Conservation (phyloP, 1,140 invertebrate species). For the Wasmannia auropunctata region DNA sequence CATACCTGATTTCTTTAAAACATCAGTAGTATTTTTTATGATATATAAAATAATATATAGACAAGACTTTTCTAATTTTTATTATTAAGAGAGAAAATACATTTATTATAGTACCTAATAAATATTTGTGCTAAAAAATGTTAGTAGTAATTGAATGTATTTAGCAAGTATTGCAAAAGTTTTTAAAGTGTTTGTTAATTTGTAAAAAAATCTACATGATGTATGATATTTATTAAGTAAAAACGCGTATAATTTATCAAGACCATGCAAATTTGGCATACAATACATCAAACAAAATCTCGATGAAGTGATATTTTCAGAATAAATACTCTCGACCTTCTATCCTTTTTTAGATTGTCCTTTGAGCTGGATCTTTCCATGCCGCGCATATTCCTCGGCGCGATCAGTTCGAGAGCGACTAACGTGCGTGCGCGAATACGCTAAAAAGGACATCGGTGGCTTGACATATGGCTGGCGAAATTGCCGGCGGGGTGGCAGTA, state of each 20-base stretch:
- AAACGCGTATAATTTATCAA: not conserved
- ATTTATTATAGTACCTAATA: not conserved
- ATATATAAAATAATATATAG: not conserved
- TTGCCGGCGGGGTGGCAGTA: conserved; percentile 83
- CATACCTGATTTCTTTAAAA: conserved; percentile 43
- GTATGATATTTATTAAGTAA: not conserved
- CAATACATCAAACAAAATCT: not conserved
- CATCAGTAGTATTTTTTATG: not conserved
- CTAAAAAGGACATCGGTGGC: conserved; percentile 81
- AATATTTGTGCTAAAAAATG: not conserved
- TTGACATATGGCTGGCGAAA: conserved; percentile 84
- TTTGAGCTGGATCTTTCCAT: conserved; percentile 15
- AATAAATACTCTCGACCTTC: conserved; percentile 10
- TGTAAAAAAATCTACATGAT: not conserved
- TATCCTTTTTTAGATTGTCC: not conserved
- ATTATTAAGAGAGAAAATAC: not conserved
- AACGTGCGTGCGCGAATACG: conserved; percentile 59
- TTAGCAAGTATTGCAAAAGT: not conserved
- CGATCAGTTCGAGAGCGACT: conserved; percentile 39
- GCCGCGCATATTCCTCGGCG: not conserved
- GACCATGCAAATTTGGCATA: not conserved
- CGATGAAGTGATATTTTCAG: conserved; percentile 15
- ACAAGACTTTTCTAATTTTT: not conserved
- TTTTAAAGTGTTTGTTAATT: not conserved
- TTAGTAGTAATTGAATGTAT: not conserved